A percentile compares a stretch with the other conserved stretches of the same genome.
Evolutionary conservation across 2,888 invertebrate genomes (phyloP).

Genomic region (Adelphocoris suturalis): DNA sequence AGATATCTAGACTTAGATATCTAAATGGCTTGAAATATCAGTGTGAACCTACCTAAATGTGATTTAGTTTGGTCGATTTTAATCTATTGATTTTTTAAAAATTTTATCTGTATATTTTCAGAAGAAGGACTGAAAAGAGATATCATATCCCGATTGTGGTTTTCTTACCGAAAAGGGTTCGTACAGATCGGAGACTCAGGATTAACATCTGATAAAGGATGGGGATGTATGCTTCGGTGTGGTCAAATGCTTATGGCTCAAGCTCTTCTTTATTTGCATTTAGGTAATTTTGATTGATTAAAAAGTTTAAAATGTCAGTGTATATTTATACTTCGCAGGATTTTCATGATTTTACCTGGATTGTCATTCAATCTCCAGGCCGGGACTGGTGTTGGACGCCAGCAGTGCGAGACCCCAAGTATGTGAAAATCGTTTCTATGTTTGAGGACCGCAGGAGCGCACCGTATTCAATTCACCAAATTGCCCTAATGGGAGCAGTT

Average conservation of each 20-base stretch:
- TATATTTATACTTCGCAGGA: background rate
- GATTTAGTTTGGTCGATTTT: too few relatives aligned
- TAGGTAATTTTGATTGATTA: constrained; percentile 78
- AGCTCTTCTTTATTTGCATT: constrained; percentile 88
- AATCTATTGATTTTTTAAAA: too few relatives aligned
- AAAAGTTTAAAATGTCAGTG: background rate
- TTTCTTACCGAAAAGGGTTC: constrained; percentile 97
- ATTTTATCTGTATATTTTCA: constrained; percentile 79
- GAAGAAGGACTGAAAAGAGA: constrained; percentile 92
- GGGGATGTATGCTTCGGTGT: constrained; percentile 99
- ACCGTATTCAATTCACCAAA: constrained; percentile 97
- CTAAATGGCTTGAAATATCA: too few relatives aligned
- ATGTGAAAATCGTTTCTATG: constrained; percentile 90
- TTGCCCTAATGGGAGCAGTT: constrained; percentile 96
- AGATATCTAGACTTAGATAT: too few relatives aligned
- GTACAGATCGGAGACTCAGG: constrained; percentile 92
- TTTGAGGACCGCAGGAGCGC: constrained; percentile 95
- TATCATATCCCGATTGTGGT: constrained; percentile 94
- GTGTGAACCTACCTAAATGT: too few relatives aligned
- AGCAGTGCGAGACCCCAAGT: constrained; percentile 86
- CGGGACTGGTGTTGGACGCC: constrained; percentile 94
- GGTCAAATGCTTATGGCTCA: constrained; percentile 99
- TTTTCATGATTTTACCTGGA: background rate
- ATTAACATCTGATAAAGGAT: constrained; percentile 95
- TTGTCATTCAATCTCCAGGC: background rate